phyloP scores from a whole-genome alignment of 2,888 invertebrate genomes.

The Arctia plantaginis region DNA sequence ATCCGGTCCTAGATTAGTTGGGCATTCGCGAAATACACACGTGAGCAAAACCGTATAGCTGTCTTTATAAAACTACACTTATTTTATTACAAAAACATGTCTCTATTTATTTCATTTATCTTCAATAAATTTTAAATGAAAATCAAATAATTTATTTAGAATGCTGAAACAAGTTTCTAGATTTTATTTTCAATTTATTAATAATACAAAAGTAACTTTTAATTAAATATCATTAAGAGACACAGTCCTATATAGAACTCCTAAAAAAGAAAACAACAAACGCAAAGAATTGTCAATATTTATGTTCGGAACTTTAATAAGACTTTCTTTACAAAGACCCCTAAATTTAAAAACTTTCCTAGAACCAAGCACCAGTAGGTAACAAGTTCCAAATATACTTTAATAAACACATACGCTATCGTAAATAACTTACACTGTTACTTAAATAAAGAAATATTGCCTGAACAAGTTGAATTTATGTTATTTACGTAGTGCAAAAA shows the following conservation, averaged over 20 bases:
- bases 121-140: no score
- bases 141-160: no score
- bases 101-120: no score
- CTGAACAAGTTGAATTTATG: no score
- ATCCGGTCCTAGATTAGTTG: no score
- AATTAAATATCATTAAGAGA: not conserved
- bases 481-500: not conserved
- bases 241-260: not conserved
- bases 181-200: not conserved
- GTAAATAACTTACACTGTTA: not conserved
- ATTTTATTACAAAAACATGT: no score
- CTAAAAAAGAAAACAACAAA: not conserved
- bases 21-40: no score
- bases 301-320: not conserved
- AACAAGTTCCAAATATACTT: not conserved
- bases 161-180: not conserved
- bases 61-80: no score
- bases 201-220: not conserved
- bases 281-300: not conserved
- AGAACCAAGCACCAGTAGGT: not conserved
- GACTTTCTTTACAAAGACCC: not conserved
- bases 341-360: not conserved
- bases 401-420: not conserved
- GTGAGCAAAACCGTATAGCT: no score
- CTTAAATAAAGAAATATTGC: not conserved